phyloP scores from a whole-genome alignment of 2,113 vertebrate genomes.

The Aptenodytes forsteri region DNA sequence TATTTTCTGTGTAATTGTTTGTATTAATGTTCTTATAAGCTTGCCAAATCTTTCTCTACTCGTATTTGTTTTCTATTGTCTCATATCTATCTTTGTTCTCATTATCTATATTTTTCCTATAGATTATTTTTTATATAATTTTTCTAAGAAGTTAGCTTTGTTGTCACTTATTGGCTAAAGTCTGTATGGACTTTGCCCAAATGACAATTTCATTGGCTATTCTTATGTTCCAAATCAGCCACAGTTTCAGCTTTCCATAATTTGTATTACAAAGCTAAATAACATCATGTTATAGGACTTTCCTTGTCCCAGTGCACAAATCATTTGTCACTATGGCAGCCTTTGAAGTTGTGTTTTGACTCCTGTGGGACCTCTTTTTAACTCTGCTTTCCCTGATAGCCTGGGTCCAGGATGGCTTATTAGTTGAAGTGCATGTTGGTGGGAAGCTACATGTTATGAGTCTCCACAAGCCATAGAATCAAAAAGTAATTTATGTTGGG shows the following conservation, averaged over 20 bases:
- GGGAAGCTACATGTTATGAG: neutral
- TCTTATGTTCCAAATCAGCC: neutral
- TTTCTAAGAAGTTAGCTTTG: neutral
- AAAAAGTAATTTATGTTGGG: neutral
- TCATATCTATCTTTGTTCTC: neutral
- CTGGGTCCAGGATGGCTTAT: neutral
- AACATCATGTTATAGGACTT: neutral
- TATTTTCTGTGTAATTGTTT: neutral
- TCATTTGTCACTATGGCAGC: neutral
- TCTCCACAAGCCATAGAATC: neutral
- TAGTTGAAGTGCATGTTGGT: neutral
- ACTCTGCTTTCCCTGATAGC: neutral
- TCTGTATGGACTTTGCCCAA: neutral
- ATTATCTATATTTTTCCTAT: neutral
- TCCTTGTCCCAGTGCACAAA: neutral
- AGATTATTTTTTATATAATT: neutral
- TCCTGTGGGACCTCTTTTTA: neutral
- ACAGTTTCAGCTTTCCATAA: neutral
- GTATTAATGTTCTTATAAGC: neutral
- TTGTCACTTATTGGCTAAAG: neutral
- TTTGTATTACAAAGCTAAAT: neutral
- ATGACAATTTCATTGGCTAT: neutral
- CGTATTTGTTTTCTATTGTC: neutral
- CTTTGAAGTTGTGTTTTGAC: neutral
- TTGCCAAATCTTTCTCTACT: neutral